Evolutionary conservation across 2,797 vertebrate genomes (phyloP), one percentile per base, ranked within the genome.

Genomic region (Gymnocypris eckloni): DNA sequence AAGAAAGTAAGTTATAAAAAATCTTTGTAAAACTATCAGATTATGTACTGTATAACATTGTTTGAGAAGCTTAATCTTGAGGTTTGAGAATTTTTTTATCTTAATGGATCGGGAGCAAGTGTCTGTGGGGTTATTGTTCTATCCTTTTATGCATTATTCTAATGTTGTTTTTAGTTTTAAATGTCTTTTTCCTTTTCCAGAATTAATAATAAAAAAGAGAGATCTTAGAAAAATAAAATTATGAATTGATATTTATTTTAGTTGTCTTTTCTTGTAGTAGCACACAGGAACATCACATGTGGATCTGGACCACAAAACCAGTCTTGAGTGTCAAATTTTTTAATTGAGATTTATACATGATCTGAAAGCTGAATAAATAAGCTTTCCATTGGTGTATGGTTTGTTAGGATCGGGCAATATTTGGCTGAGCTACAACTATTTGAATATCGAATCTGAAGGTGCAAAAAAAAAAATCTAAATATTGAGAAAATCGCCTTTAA

Each of bases 151-250:
- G 78, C 67, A 61, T 88, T 83, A 79, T 80, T 82, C 45, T 61
- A 56, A 85, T 84, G 75, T 82, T 86, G 71, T 82, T 89, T 90
- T 88, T 87, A 86, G 88, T 82, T 86, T 82, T 73, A 73, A 85
- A 85, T 82, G 78, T 82, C 28, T 39, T 70, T 82, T 82, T 82
- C 79, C 25, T 89, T 89, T 89, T 87, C 77, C 79, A 85, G 73
- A 90, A 83, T 88, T 86, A 86, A 89, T 75, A 56, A 39, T n/a
- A 84, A 87, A 84, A 85, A 45, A 72, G 45, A 80, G 73, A 79
- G 50, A 87, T 89, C 83, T 86, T 90, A 80, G 88, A 87, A 87
- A 52, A 87, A 90, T 86, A 87, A 88, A 89, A 86, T 28, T 18
- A 79, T 79, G 80, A 86, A 82, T 90, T 89, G 83, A 71, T 88